Conservation (phyloP, 2,888 invertebrate genomes). For the Drosophila emarginata region DNA sequence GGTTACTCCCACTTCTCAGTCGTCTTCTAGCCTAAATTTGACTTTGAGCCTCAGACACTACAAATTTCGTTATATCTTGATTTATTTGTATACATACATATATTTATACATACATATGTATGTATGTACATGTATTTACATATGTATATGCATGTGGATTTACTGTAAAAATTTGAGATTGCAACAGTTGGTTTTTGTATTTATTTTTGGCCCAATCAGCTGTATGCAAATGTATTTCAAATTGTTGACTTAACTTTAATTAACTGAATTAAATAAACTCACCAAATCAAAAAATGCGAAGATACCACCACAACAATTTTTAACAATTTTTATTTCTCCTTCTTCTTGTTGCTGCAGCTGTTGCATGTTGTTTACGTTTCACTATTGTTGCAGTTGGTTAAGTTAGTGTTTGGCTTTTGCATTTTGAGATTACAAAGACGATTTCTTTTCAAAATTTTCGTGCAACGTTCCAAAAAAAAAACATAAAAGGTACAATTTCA, state of each 20-base stretch:
- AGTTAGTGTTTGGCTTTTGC: not conserved
- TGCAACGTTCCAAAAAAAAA: not conserved
- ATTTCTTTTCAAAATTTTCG: not conserved
- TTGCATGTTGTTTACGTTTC: conserved; percentile 42
- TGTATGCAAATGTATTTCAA: conserved; percentile 10
- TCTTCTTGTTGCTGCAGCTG: conserved; percentile 31
- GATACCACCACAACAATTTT: too few relatives aligned
- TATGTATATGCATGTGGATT: not conserved
- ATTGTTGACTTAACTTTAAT: conserved; percentile 2
- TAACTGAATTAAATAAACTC: not conserved
- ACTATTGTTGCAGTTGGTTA: conserved; percentile 7
- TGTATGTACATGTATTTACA: not conserved
- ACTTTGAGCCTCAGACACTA: not conserved
- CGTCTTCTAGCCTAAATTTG: too few relatives aligned
- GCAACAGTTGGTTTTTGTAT: conserved; percentile 1
- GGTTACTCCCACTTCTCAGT: too few relatives aligned
- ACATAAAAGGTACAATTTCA: not conserved
- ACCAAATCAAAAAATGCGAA: not conserved
- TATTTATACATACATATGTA: too few relatives aligned
- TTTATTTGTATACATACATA: not conserved
- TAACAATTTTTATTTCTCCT: not conserved
- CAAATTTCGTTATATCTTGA: conserved; percentile 5
- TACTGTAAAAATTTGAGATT: conserved; percentile 9
- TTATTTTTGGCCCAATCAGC: not conserved
- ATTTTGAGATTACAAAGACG: not conserved